Conservation (phyloP, 2,797 vertebrate species). For the Simalia tracyae region DNA sequence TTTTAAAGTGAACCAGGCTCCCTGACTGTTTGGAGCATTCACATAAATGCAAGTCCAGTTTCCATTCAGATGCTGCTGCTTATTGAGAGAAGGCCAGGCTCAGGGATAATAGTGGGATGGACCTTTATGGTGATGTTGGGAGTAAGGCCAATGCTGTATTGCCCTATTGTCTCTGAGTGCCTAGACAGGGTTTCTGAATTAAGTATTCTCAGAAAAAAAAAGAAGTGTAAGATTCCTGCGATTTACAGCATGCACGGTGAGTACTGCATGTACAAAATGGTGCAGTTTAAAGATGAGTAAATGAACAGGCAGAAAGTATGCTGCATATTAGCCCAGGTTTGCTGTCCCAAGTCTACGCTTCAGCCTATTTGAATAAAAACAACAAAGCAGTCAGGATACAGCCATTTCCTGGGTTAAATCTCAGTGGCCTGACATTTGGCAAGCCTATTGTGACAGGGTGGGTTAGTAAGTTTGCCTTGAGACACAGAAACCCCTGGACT, state of each 20-base stretch:
- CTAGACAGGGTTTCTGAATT: not conserved
- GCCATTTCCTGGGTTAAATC: not conserved
- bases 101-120: not conserved
- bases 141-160: not conserved
- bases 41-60: not conserved
- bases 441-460: not conserved
- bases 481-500: not conserved
- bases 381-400: not conserved
- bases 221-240: not conserved
- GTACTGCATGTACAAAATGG: not conserved
- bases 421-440: not conserved
- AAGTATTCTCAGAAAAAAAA: not conserved
- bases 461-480: not conserved
- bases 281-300: not conserved
- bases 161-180: not conserved
- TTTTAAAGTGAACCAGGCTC: not conserved
- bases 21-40: not conserved
- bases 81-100: not conserved
- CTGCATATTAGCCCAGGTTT: not conserved
- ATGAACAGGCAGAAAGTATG: not conserved
- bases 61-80: not conserved
- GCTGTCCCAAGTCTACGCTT: not conserved
- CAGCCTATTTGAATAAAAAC: not conserved
- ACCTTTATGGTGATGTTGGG: not conserved
- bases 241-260: not conserved